Percentiles rank a stretch among this genome's conserved stretches.
phyloP scores from a whole-genome alignment of 2,888 invertebrate species.

The Megastigmus dorsalis region DNA sequence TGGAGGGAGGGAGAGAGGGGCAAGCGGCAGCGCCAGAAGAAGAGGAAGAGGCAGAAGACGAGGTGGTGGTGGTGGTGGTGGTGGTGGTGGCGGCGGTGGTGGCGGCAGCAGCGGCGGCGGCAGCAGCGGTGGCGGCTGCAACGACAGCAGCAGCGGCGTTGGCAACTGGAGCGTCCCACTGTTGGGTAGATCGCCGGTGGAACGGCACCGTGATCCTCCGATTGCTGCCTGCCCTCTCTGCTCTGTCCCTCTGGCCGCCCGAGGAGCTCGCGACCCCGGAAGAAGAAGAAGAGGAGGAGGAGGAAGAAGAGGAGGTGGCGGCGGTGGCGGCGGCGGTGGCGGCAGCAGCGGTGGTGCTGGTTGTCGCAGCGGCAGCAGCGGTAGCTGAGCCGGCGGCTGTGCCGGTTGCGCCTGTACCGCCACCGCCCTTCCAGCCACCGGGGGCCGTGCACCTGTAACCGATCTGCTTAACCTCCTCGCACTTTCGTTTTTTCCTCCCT shows the following conservation, averaged over 20 bases:
- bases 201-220: slow-evolving; percentile 75
- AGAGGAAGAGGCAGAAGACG: not conserved
- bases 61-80: slow-evolving; percentile 13
- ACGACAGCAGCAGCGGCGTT: not conserved
- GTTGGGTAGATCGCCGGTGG: slow-evolving; percentile 78
- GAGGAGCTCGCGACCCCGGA: not conserved
- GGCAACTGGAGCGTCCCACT: slow-evolving; percentile 65
- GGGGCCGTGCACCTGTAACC: slow-evolving; percentile 73
- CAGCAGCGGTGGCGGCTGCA: slow-evolving; percentile 26
- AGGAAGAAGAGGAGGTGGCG: not conserved
- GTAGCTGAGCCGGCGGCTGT: not conserved
- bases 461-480: slow-evolving; percentile 68
- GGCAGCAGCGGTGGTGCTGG: not conserved
- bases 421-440: slow-evolving; percentile 70
- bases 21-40: slow-evolving; percentile 28
- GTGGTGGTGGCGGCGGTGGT: slow-evolving; percentile 19
- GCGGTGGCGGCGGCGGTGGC: not conserved
- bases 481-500: slow-evolving; percentile 53
- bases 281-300: not conserved
- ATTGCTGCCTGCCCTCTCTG: slow-evolving; percentile 51
- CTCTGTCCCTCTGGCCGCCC: slow-evolving; percentile 2
- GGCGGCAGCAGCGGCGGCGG: slow-evolving; percentile 34
- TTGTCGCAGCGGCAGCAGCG: slow-evolving; percentile 14
- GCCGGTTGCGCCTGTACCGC: slow-evolving; percentile 6
- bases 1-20: slow-evolving; percentile 62